A percentile compares a stretch with the other conserved stretches of the same genome.
Conservation (phyloP, 2,113 vertebrate genomes). For the human (Homo sapiens) region DNA sequence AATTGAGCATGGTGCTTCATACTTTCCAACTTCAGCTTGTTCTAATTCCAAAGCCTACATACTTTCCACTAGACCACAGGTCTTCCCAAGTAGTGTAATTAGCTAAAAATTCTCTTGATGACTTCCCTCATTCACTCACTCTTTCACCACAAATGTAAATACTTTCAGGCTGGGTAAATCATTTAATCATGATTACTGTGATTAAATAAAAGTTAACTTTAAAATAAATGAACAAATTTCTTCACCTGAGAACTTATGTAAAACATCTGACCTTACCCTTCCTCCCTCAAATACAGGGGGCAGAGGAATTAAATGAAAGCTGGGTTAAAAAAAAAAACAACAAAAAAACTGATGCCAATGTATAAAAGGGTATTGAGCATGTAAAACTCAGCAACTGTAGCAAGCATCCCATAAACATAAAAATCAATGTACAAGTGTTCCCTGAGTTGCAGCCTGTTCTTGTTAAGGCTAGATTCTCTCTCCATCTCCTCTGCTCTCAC, state of each 20-base stretch:
- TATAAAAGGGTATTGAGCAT: neutral
- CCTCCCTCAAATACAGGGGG: neutral
- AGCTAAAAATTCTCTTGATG: neutral
- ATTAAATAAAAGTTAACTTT: conserved; percentile 46
- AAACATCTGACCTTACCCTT: neutral
- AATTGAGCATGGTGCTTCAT: neutral
- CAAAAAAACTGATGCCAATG: neutral
- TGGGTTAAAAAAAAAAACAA: neutral
- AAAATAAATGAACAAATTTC: conserved; percentile 5
- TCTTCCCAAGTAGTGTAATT: conserved; percentile 21
- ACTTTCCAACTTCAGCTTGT: neutral
- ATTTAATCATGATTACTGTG: neutral
- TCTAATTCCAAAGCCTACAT: conserved; percentile 35
- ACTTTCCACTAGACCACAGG: neutral
- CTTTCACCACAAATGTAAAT: neutral
- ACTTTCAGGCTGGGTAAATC: neutral
- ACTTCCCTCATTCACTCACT: neutral
- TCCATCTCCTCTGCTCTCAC: neutral
- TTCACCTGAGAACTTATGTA: neutral
- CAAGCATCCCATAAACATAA: neutral
- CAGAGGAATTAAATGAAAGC: neutral
- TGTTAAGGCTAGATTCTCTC: neutral
- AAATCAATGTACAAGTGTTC: neutral
- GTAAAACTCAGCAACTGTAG: conserved; percentile 1
- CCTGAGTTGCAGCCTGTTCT: neutral